phyloP scores from a whole-genome alignment of 1,140 invertebrate genomes.

The Trachymyrmex cornetzi region DNA sequence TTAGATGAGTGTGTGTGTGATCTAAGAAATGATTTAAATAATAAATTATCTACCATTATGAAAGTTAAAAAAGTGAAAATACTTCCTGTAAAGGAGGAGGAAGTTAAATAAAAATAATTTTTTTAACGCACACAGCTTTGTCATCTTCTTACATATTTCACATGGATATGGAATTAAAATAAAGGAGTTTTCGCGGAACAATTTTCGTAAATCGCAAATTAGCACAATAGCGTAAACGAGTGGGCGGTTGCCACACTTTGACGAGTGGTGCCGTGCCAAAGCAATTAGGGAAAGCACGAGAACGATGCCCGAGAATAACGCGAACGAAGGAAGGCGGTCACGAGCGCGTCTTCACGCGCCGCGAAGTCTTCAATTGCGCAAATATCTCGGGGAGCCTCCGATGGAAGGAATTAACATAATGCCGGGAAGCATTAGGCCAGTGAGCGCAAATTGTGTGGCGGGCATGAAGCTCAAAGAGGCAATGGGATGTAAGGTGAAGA shows the following conservation, averaged over 20 bases:
- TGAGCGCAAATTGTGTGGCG: constrained; percentile 73
- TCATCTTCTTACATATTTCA: background rate
- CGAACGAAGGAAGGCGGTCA: constrained; percentile 66
- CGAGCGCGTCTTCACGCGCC: constrained; percentile 71
- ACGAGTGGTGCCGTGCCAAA: constrained; percentile 27
- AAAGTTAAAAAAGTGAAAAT: background rate
- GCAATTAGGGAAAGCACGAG: constrained; percentile 48
- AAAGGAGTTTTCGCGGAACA: background rate
- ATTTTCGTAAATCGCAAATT: constrained; percentile 36
- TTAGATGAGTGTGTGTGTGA: no score
- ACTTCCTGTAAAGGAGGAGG: background rate
- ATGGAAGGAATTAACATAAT: constrained; percentile 78
- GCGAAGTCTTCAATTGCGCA: constrained; percentile 75
- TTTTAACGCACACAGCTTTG: background rate
- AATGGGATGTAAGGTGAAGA: constrained; percentile 23
- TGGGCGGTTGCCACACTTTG: background rate
- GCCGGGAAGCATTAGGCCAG: constrained; percentile 77
- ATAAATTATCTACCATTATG: background rate
- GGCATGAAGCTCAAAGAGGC: constrained; percentile 66
- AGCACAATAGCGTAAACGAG: constrained; percentile 28
- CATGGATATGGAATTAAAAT: background rate
- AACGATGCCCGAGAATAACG: constrained; percentile 23
- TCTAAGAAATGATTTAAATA: no score
- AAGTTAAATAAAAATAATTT: background rate
- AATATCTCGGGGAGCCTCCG: constrained; percentile 74